Percentiles rank a stretch among this genome's conserved stretches.
Conservation (phyloP, 2,888 invertebrate species). For the Cheilosia soror region DNA sequence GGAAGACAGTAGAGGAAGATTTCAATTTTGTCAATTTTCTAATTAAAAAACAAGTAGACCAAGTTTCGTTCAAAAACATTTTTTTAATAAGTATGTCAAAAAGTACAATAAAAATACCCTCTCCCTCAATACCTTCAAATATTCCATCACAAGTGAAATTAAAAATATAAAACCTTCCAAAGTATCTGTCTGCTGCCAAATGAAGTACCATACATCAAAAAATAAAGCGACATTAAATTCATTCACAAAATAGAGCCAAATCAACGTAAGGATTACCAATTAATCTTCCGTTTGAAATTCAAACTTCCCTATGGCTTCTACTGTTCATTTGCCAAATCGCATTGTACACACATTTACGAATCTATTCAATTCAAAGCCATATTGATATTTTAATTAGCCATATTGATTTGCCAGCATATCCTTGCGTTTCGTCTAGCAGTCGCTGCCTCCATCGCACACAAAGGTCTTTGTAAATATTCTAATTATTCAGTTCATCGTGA, state of each 20-base stretch:
- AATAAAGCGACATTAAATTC: not conserved
- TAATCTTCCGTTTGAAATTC: conserved; percentile 12
- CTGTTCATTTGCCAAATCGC: conserved; percentile 12
- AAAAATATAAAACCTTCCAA: too few species aligned
- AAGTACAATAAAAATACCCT: too few species aligned
- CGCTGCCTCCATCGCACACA: conserved; percentile 1
- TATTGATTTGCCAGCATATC: conserved; percentile 49
- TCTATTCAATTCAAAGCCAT: conserved; percentile 33
- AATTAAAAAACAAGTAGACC: too few species aligned
- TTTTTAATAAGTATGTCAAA: too few species aligned
- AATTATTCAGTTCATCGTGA: conserved; percentile 65
- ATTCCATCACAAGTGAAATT: too few species aligned
- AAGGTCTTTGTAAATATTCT: conserved; percentile 59
- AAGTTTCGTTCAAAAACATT: too few species aligned
- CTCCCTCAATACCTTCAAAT: too few species aligned
- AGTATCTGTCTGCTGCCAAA: too few species aligned
- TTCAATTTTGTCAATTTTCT: too few species aligned
- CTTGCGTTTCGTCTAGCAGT: not conserved
- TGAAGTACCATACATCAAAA: too few species aligned
- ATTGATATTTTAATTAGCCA: conserved; percentile 65
- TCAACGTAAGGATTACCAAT: not conserved
- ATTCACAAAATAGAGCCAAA: not conserved
- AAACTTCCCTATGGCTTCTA: not conserved
- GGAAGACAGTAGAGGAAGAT: not conserved
- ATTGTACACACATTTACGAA: conserved; percentile 1